Base-by-base conservation (phyloP, 1,140 invertebrate species). In the Lepeophtheirus salmonis region DNA sequence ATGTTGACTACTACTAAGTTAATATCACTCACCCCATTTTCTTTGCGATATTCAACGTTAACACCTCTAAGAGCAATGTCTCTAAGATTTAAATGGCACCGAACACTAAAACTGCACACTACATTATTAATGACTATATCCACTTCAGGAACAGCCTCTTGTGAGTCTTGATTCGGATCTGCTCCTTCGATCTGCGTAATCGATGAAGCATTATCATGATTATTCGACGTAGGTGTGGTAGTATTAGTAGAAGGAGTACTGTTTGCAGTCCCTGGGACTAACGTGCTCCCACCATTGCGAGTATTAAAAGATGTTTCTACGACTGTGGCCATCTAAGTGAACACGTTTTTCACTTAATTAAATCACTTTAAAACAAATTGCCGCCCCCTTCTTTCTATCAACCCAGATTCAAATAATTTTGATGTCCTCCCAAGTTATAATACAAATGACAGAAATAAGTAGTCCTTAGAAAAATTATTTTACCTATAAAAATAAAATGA, bases 111-210 rank as follows among this genome's bases (percentile, higher is more conserved):
- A 73, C 85, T 94, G 73, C 90, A 95, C 63, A 98, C 91, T 66
- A 99, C 92, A 80, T 98, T 99, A 74, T 89, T 96, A 70, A 98
- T 94, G 67, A 87, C 82, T 68, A 97, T 94, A 70, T 92, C 88
- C 69, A 92, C 80, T 72, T 84, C 83, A 1, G 81, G 81, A 24
- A 78, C 79, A 17, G 52, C 58, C 12, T 61, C 62, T 41, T 50
- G 30, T 10, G 30, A n/a, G 6, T 41, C 30, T 41, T n/a, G 30
- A 41, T 6, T 6, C n/a, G 30, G 30, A n/a, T 41, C 6, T 6
- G 30, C 6, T 6, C 6, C 30, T 41, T 6, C 6, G n/a, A 10
- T 41, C 30, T n/a, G 4, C 17, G 48, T 58, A 20, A 62, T 50
- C 25, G 6, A 6, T n/a, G 30, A 41, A n/a, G 6, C 30, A 41